Evolutionary conservation across 2,113 vertebrate species (phyloP).

Genomic region (Ranitomeya imitator): DNA sequence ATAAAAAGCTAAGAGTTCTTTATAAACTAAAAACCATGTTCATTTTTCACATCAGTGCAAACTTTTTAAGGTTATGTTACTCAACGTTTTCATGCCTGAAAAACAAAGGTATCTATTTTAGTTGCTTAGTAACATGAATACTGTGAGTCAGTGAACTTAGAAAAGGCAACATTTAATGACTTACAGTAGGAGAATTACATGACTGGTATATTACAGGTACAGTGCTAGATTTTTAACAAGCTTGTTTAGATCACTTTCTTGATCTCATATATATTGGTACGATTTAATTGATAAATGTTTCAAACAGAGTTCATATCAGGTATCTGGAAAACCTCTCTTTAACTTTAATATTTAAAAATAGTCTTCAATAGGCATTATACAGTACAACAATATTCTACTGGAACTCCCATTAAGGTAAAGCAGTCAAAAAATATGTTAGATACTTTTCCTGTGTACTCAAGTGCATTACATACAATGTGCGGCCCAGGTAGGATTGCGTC

Average conservation of each 20-base stretch:
- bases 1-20: not conserved
- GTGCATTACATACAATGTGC: no score
- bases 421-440: no score
- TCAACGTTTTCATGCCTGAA: not conserved
- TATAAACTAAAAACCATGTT: not conserved
- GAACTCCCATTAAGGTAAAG: no score
- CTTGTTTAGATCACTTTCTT: not conserved
- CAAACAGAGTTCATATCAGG: not conserved
- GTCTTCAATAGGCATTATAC: no score
- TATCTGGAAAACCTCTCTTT: not conserved
- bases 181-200: not conserved
- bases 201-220: not conserved
- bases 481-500: no score
- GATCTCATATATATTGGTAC: not conserved
- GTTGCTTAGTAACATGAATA: slow-evolving; percentile 24
- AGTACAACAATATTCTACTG: no score
- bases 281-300: not conserved
- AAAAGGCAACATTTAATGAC: slow-evolving; percentile 3
- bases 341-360: no score
- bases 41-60: not conserved
- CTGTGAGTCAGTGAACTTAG: not conserved
- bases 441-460: no score
- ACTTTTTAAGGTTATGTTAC: not conserved
- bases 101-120: not conserved
- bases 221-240: slow-evolving; percentile 9